Evolutionary conservation across 2,797 vertebrate species (phyloP).

Genomic region (Chiloscyllium punctatum): DNA sequence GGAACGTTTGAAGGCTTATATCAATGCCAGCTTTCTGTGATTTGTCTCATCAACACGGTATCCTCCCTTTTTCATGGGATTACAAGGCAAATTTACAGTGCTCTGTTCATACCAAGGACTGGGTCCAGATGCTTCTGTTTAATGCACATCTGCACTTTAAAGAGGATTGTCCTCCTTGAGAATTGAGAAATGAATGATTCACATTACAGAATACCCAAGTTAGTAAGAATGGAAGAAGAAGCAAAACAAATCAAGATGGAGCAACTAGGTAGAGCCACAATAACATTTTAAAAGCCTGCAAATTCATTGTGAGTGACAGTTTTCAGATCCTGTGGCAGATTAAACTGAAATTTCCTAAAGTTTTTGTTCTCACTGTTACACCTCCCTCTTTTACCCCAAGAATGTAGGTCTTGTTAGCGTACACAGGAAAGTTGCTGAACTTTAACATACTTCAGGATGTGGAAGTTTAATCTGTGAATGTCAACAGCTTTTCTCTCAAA

Average conservation of each 20-base stretch:
- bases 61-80: background rate
- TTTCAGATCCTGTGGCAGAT: background rate
- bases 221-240: background rate
- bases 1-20: background rate
- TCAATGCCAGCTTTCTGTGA: conserved; percentile 4
- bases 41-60: background rate
- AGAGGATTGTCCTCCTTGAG: background rate
- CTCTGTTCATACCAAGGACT: background rate
- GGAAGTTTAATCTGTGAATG: background rate
- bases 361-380: background rate
- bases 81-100: background rate
- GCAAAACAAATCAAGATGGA: background rate
- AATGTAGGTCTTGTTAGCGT: background rate
- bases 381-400: background rate
- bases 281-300: background rate
- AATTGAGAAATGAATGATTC: background rate
- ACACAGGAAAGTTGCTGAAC: background rate
- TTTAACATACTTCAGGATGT: background rate
- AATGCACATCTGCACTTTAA: background rate
- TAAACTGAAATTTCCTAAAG: background rate
- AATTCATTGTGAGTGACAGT: background rate
- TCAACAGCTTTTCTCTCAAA: background rate
- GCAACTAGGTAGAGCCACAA: background rate
- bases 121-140: background rate
- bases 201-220: background rate